Evolutionary conservation across 2,797 vertebrate species (phyloP).

Genomic region (Euthynnus affinis): DNA sequence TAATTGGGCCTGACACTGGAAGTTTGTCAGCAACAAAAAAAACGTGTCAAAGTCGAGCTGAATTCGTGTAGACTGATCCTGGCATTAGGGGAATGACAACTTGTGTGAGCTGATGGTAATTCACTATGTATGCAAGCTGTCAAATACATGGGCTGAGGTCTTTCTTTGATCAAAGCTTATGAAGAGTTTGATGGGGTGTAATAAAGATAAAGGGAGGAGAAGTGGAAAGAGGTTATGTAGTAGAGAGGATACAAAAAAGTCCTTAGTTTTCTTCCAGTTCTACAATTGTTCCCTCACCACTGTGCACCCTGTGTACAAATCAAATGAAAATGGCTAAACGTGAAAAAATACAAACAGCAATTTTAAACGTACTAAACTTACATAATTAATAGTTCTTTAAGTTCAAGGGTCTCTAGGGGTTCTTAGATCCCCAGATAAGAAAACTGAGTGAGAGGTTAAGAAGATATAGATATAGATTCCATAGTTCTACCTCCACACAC

Average conservation of each 20-base stretch:
- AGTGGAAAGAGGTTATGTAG: not conserved
- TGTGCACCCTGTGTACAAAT: not conserved
- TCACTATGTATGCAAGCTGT: constrained; percentile 67
- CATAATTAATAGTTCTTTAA: not conserved
- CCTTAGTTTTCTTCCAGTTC: not conserved
- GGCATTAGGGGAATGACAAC: constrained; percentile 49
- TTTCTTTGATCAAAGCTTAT: constrained; percentile 62
- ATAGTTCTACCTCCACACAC: not conserved
- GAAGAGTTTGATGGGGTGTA: constrained; percentile 53
- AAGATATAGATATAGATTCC: not conserved
- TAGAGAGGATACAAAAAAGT: not conserved
- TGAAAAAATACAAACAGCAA: not conserved
- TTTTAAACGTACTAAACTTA: constrained; percentile 6
- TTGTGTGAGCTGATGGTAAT: constrained; percentile 62
- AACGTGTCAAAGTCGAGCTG: no score
- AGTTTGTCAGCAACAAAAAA: no score
- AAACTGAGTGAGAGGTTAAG: not conserved
- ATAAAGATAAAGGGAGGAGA: constrained; percentile 25
- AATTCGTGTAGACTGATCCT: no score
- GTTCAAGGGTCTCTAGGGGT: not conserved
- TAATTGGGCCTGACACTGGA: no score
- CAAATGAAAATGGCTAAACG: not conserved
- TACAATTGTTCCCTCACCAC: not conserved
- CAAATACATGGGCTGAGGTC: constrained; percentile 36
- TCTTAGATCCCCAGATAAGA: not conserved